A percentile compares a stretch with the other conserved stretches of the same genome.
phyloP scores from a whole-genome alignment of 2,888 invertebrate species.

The Crepidodera aurea region DNA sequence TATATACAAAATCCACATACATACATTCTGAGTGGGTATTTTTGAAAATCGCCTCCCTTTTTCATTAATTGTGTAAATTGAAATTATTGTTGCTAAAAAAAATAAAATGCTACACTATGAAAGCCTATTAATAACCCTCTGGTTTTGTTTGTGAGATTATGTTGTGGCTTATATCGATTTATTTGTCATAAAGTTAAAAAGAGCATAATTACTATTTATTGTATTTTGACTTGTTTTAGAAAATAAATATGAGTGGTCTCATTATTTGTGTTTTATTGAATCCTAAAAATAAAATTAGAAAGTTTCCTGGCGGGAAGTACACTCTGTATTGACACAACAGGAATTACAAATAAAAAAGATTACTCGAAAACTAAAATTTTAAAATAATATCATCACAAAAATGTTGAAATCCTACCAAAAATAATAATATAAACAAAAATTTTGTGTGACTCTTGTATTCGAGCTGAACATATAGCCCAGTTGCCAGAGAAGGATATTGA shows the following conservation, averaged over 20 bases:
- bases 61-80: constrained; percentile 2
- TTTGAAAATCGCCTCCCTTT: not conserved
- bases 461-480: no score
- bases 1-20: no score
- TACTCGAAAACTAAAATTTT: no score
- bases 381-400: no score
- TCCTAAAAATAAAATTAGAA: no score
- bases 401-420: no score
- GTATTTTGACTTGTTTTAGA: constrained; percentile 23
- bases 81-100: constrained; percentile 1
- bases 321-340: no score
- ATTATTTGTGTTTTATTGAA: not conserved
- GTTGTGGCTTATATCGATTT: constrained; percentile 23
- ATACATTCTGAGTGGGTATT: not conserved
- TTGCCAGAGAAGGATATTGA: no score
- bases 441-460: no score
- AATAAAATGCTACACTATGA: not conserved
- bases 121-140: not conserved
- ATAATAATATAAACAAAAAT: no score
- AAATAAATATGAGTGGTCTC: constrained; percentile 22
- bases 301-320: no score
- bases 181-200: not conserved
- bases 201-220: constrained; percentile 18
- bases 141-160: constrained; percentile 29
- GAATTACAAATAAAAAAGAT: no score